Base-by-base conservation (phyloP, 2,113 vertebrate species). In the Boulengeromyrus knoepffleri region DNA sequence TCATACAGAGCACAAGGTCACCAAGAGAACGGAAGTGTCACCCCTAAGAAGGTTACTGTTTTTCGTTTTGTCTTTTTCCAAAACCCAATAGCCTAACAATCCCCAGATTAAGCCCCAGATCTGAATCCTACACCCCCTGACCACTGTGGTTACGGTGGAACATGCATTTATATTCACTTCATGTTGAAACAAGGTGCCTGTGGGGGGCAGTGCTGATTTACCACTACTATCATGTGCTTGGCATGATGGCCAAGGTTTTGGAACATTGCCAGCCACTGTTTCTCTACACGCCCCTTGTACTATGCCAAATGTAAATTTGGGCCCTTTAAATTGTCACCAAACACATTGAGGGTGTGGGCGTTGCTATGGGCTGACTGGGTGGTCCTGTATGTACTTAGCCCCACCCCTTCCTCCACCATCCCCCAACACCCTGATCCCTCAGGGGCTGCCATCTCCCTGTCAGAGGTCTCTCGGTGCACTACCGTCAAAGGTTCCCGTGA, bases 401-500 rank as follows among this genome's bases (percentile, higher is more conserved):
- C 36, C 74, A 12, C 36, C 74, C 74, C 21, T 31, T 86, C 46
- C 49, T 12, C 24, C 21, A 50, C 46, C 46, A 50, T 21, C 24
- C 10, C 84, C n/a, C 27, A n/a, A 39, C 74, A 80, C 45, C 24
- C n/a, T 12, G 45, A n/a, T 46, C 74, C 47, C 84, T 50, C 46
- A 13, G 46, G 36, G 84, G 84, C 21, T 27, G 45, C 10, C 24
- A 10, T 56, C 86, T 31, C 90, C 47, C 47, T 39, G 31, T 50
- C 56, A 80, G 49, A 88, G n/a, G 66, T 27, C 85, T 45, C 15
- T 83, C 70, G 19, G 19, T 70, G 77, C 66, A 46, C 85, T 2
- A 7, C 39, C 27, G 36, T 88, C 90, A 90, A 58, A 90, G 66
- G 31, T 27, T 58, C 66, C 84, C 39, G 49, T 83, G 85, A 90